phyloP scores from a whole-genome alignment of 1,140 invertebrate genomes.

The Chelonus insularis region DNA sequence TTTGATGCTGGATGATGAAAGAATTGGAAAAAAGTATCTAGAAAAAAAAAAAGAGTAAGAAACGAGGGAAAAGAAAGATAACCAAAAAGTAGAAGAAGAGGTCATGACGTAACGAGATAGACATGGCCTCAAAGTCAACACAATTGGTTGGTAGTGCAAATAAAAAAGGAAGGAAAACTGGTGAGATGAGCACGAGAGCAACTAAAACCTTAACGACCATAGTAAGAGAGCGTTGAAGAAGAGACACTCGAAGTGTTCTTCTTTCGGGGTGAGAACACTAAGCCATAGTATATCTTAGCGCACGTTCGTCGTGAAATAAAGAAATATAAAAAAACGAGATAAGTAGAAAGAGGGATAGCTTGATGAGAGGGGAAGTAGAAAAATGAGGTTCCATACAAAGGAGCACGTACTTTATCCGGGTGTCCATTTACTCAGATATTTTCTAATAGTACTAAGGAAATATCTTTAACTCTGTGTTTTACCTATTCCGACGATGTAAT shows the following conservation, averaged over 20 bases:
- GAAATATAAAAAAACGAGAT: background rate
- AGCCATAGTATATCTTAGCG: background rate
- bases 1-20: background rate
- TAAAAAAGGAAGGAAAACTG: slow-evolving; percentile 28
- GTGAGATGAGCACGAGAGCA: background rate
- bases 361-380: background rate
- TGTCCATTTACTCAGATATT: slow-evolving; percentile 16
- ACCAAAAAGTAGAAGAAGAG: background rate
- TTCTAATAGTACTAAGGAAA: background rate
- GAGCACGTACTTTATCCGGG: slow-evolving; percentile 21
- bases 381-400: slow-evolving; percentile 13
- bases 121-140: slow-evolving; percentile 31
- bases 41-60: background rate
- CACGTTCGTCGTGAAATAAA: slow-evolving; percentile 9
- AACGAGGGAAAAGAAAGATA: too few species aligned
- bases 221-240: slow-evolving; percentile 18
- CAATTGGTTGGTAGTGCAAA: slow-evolving; percentile 42
- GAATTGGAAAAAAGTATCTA: too few species aligned
- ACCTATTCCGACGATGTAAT: slow-evolving; percentile 18
- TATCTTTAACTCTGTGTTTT: background rate
- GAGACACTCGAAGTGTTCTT: slow-evolving; percentile 29
- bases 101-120: slow-evolving; percentile 23
- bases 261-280: slow-evolving; percentile 7
- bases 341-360: background rate
- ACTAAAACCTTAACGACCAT: slow-evolving; percentile 16